phyloP scores from a whole-genome alignment of 2,888 invertebrate genomes.

The Tipula helvola region DNA sequence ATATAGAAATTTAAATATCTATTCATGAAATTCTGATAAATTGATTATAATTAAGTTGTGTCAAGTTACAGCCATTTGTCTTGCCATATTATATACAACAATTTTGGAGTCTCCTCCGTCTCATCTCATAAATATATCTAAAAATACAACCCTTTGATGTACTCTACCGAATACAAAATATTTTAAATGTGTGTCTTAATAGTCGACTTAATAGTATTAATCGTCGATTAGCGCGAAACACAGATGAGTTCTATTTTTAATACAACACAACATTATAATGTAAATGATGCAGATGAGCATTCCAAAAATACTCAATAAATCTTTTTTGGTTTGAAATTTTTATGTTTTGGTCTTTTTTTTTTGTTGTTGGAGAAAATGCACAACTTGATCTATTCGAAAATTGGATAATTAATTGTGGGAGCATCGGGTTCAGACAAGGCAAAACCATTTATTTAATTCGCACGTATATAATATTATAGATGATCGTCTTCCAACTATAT shows the following conservation, averaged over 20 bases:
- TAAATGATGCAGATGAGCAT: background rate
- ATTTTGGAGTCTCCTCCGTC: background rate
- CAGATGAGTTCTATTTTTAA: background rate
- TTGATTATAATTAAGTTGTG: conserved; percentile 8
- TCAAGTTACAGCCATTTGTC: conserved; percentile 7
- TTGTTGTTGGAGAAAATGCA: background rate
- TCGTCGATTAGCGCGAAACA: conserved; percentile 4
- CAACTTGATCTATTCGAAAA: background rate
- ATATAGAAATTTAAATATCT: background rate
- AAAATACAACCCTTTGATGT: background rate
- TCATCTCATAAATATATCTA: background rate
- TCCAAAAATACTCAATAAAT: background rate
- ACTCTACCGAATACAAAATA: background rate
- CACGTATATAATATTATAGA: background rate
- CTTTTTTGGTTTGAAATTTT: background rate
- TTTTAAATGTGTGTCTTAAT: background rate
- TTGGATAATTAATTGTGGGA: background rate
- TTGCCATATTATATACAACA: background rate
- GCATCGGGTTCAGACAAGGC: background rate
- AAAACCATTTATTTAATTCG: background rate
- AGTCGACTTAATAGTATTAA: background rate
- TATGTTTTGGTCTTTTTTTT: background rate
- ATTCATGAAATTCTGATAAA: background rate
- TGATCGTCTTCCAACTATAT: background rate
- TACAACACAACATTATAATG: background rate